phyloP scores from a whole-genome alignment of 2,113 vertebrate species.

The Sisor rabdophorus region DNA sequence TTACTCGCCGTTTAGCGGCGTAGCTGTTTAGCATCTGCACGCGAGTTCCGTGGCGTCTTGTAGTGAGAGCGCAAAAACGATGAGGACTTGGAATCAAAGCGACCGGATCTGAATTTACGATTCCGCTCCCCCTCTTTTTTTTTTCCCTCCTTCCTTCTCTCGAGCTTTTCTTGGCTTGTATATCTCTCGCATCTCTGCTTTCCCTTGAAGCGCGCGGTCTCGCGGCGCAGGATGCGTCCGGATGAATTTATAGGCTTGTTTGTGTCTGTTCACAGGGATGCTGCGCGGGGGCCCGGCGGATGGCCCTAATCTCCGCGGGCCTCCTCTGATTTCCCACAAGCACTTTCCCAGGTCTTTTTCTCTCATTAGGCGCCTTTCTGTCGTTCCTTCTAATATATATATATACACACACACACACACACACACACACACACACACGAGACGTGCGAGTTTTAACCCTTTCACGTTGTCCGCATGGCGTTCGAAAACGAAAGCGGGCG shows the following conservation, averaged over 20 bases:
- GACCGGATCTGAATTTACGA: constrained; percentile 21
- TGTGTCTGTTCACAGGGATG: constrained; percentile 36
- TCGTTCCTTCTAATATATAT: constrained; percentile 27
- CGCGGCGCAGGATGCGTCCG: constrained; percentile 19
- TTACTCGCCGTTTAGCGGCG: neutral
- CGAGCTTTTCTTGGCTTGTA: constrained; percentile 33
- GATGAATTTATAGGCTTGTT: constrained; percentile 48
- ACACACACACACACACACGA: no score
- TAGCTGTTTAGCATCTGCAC: neutral
- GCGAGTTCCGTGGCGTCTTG: neutral
- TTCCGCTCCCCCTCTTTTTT: neutral
- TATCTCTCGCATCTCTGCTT: neutral
- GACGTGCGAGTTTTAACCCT: constrained; percentile 21
- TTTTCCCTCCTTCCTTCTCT: no score
- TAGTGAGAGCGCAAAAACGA: neutral
- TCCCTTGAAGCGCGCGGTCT: constrained; percentile 8
- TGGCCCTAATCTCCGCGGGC: constrained; percentile 43
- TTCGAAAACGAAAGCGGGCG: constrained; percentile 1
- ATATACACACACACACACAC: no score
- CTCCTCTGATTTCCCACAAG: constrained; percentile 46
- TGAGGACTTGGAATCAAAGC: constrained; percentile 36
- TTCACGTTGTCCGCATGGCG: neutral
- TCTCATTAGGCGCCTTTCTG: constrained; percentile 44
- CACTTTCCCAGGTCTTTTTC: constrained; percentile 32
- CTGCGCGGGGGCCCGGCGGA: constrained; percentile 4